A percentile compares a stretch with the other conserved stretches of the same genome.
phyloP scores from a whole-genome alignment of 2,888 invertebrate species.

The Candidula unifasciata region DNA sequence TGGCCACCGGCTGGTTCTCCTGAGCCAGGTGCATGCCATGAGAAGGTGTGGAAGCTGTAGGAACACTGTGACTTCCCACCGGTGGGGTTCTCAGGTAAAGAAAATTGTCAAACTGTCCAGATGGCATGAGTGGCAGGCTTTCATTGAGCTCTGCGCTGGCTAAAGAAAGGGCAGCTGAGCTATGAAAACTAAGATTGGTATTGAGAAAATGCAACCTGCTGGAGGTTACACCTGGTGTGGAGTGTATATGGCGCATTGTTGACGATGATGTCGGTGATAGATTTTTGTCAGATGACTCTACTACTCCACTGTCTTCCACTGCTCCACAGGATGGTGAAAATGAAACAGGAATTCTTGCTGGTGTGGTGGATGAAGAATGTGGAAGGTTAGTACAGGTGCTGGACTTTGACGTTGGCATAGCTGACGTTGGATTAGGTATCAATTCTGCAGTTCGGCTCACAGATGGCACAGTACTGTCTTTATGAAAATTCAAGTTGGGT shows the following conservation, averaged over 20 bases:
- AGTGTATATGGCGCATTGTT: not conserved
- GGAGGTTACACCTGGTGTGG: not conserved
- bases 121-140: not conserved
- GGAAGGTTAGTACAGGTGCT: not conserved
- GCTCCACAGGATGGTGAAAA: not conserved
- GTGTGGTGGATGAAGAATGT: not conserved
- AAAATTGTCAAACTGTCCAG: not conserved
- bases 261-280: not conserved
- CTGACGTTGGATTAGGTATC: not conserved
- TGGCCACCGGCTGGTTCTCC: not conserved
- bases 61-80: constrained; percentile 1
- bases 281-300: not conserved
- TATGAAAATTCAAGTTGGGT: no score
- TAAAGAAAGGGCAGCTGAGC: not conserved
- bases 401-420: not conserved
- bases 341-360: not conserved
- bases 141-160: not conserved
- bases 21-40: constrained; percentile 4
- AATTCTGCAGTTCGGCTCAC: not conserved
- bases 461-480: not conserved
- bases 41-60: not conserved
- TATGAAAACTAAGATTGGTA: not conserved
- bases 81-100: constrained; percentile 13
- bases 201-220: not conserved
- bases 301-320: no score